Evolutionary conservation across 2,888 invertebrate species (phyloP), one percentile per base, ranked within the genome.

Genomic region (Trichacis sp.): DNA sequence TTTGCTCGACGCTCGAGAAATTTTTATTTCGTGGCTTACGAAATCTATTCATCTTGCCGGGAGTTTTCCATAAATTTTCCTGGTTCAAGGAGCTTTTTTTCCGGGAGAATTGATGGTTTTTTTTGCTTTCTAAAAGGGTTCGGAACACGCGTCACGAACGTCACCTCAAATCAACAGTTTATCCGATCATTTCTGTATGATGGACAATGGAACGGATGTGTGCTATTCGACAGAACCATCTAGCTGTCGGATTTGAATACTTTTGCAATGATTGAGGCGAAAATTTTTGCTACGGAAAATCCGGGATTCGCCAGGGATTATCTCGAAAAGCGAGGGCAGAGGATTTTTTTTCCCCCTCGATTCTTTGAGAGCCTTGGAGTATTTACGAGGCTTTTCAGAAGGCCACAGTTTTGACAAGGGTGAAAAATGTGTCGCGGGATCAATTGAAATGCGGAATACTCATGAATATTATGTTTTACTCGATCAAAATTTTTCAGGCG

Each of bases 331-430:
- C 1, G 18, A 38, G 17, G 20, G 24, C 11, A 6, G 33, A 30
- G 3, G n/a, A 20, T 42, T 20, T 52, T 57, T 57, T 55, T 53
- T 53, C 50, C 51, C 45, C 46, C 11, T n/a, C n/a, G 11, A 33
- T 33, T n/a, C 33, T 33, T 33, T n/a, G 33, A 3, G 11, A 33
- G 11, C n/a, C 33, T 9, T 9, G 5, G 33, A 33, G 11, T n/a
- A 33, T n/a, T 33, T 33, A 33, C 33, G 33, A 33, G 33, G 45
- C 38, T 64, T 33, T 49, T 50, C 30, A 49, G 54, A 57, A 45
- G 18, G 19, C 9, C 54, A 49, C 53, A 58, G 58, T 64, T 64
- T 64, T 58, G 64, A 64, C 64, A 64, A 54, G 50, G 45, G n/a
- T 33, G 33, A 33, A 33, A 33, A 33, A 33, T 33, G 8, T 11